These are phyloP conservation scores for Helobdella robusta DNA, from an alignment of 2,888 invertebrate species.

Conservation along the genomic window DNA sequence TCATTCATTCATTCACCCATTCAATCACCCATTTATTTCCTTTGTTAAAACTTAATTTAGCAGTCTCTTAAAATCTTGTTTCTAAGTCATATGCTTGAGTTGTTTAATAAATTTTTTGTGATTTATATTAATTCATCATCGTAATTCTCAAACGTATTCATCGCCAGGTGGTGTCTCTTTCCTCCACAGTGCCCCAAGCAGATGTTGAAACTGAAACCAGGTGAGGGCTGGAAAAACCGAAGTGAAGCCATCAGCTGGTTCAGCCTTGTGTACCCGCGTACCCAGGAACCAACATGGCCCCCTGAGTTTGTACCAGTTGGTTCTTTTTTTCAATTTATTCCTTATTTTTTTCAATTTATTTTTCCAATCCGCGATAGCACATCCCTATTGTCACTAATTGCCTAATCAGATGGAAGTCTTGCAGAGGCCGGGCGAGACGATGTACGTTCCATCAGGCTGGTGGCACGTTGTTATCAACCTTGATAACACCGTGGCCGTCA, in stretches of 20 bases:
- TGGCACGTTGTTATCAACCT: slow-evolving; percentile 98
- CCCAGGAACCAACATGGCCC: slow-evolving; percentile 80
- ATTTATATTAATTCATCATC: too few species aligned
- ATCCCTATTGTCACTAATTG: neutral
- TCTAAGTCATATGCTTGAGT: too few species aligned
- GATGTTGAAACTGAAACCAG: slow-evolving; percentile 79
- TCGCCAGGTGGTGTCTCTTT: slow-evolving; percentile 82
- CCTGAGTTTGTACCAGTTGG: slow-evolving; percentile 72
- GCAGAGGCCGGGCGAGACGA: slow-evolving; percentile 90
- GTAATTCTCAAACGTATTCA: too few species aligned
- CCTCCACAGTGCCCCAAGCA: slow-evolving; percentile 93
- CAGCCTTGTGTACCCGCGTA: slow-evolving; percentile 82
- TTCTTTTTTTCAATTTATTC: too few species aligned
- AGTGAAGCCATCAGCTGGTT: slow-evolving; percentile 99
- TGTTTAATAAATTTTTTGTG: too few species aligned
- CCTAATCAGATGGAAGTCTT: slow-evolving; percentile 70
- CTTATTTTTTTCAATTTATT: neutral
- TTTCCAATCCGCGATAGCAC: neutral
- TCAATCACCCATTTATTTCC: too few species aligned
- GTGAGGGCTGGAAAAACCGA: slow-evolving; percentile 87
- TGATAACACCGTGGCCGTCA: slow-evolving; percentile 89
- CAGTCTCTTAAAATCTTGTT: too few species aligned
- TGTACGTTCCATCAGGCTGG: slow-evolving; percentile 97
- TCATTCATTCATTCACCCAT: too few species aligned
- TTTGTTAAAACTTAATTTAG: too few species aligned